Evolutionary conservation across 1,140 invertebrate species (phyloP).

Genomic region (Drusus annulatus): DNA sequence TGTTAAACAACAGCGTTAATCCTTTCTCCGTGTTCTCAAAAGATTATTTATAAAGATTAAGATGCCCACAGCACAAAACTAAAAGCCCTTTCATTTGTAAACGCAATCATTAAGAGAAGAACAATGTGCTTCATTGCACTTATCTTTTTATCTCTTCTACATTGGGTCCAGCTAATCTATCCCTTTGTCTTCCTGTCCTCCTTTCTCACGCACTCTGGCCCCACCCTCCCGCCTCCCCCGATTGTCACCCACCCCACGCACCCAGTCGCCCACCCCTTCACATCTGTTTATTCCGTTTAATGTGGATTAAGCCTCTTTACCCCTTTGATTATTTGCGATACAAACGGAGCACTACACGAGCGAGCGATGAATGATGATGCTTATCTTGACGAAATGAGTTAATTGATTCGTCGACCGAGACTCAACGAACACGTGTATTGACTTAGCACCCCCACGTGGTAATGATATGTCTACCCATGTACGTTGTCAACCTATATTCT

Average conservation of each 20-base stretch:
- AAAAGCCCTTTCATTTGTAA: neutral
- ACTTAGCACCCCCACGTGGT: too few relatives aligned
- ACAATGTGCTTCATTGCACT: neutral
- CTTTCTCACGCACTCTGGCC: neutral
- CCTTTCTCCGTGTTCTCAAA: too few relatives aligned
- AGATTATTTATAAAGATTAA: too few relatives aligned
- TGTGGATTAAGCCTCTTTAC: conserved; percentile 19
- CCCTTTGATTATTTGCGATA: conserved; percentile 20
- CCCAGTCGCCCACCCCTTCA: neutral
- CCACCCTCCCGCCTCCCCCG: neutral
- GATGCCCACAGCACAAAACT: neutral
- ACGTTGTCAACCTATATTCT: too few relatives aligned
- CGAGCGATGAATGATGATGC: neutral
- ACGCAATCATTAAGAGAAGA: conserved; percentile 9
- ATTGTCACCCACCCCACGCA: neutral
- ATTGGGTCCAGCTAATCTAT: conserved; percentile 5
- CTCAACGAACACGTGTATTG: neutral
- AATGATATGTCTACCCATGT: too few relatives aligned
- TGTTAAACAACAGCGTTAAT: too few relatives aligned
- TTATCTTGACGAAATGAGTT: conserved; percentile 8
- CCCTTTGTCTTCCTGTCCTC: conserved; percentile 7
- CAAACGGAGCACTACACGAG: neutral
- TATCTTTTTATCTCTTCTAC: neutral
- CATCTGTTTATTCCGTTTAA: conserved; percentile 26
- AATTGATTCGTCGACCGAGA: conserved; percentile 17